Evolutionary conservation across 2,797 vertebrate species (phyloP).

Genomic region (Margarornis squamiger): DNA sequence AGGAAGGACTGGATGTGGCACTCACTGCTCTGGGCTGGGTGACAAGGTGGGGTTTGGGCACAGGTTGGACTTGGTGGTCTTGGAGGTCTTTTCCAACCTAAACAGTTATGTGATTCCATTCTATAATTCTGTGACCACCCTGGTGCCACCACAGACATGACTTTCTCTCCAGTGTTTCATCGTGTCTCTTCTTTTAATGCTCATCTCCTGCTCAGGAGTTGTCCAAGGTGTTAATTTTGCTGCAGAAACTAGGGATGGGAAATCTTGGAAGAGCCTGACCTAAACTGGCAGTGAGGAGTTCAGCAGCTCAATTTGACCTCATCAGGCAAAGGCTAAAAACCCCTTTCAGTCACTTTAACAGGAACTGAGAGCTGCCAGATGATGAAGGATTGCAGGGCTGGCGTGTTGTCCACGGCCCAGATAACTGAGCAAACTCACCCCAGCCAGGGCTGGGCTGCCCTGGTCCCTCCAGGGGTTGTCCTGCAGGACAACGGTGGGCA

Average conservation of each 20-base stretch:
- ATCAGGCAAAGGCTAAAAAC: background rate
- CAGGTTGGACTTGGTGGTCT: background rate
- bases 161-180: background rate
- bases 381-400: background rate
- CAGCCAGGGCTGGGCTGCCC: background rate
- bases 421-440: background rate
- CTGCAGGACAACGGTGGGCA: background rate
- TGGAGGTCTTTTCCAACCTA: background rate
- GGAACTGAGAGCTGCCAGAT: background rate
- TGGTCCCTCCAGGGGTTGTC: background rate
- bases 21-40: background rate
- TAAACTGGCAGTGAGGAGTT: background rate
- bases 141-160: fast-evolving
- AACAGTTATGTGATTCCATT: background rate
- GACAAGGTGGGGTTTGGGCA: background rate
- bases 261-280: background rate
- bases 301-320: background rate
- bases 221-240: background rate
- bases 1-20: background rate
- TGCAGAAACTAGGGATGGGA: background rate
- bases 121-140: background rate
- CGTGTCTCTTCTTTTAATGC: background rate
- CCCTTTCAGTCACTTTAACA: background rate
- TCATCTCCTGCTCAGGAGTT: background rate
- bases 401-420: fast-evolving